Conservation (phyloP, 2,888 invertebrate species). For the Catonia carolina region DNA sequence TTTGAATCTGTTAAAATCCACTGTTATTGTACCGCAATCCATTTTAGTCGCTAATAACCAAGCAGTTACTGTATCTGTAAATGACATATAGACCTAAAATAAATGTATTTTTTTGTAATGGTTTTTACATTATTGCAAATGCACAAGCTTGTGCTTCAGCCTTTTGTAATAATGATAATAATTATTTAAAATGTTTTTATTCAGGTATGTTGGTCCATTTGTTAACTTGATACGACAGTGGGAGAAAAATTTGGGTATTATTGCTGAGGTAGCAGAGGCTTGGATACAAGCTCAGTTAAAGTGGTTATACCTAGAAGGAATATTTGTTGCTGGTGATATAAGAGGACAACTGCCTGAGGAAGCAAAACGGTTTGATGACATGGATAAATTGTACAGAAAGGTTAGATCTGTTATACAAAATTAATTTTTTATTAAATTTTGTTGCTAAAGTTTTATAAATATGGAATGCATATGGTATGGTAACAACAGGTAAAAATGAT, state of each 20-base stretch:
- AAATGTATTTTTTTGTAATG: background rate
- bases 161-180: background rate
- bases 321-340: conserved; percentile 86
- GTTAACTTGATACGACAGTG: conserved; percentile 72
- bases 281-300: conserved; percentile 83
- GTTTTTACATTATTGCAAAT: background rate
- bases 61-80: too few relatives aligned
- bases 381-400: conserved; percentile 72
- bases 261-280: conserved; percentile 80
- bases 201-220: conserved; percentile 83
- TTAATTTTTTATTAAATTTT: too few relatives aligned
- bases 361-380: conserved; percentile 83
- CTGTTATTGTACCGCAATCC: too few relatives aligned
- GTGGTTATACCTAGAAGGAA: conserved; percentile 89
- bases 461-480: too few relatives aligned
- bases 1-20: too few relatives aligned
- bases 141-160: background rate
- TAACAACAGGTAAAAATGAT: too few relatives aligned
- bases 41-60: too few relatives aligned
- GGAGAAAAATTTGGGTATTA: conserved; percentile 72
- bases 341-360: conserved; percentile 80
- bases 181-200: conserved; percentile 9
- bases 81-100: conserved; percentile 22
- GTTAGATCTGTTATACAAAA: too few relatives aligned
- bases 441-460: too few relatives aligned